phyloP scores from a whole-genome alignment of 2,113 vertebrate genomes.

The Centropus bengalensis region DNA sequence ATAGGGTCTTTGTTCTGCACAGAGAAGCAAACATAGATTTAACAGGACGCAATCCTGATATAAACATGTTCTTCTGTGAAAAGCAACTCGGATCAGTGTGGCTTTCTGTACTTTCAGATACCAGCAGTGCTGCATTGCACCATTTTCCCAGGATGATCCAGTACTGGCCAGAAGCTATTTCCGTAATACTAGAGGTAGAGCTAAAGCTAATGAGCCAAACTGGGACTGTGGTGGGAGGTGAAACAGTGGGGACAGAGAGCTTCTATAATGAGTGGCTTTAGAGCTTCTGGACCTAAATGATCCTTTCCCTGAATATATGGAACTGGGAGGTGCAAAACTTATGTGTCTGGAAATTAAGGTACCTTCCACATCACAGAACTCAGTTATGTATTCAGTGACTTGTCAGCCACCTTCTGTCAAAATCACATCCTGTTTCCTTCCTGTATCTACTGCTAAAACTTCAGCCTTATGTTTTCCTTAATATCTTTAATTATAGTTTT shows the following conservation, averaged over 20 bases:
- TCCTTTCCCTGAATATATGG: not conserved
- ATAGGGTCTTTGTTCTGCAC: not conserved
- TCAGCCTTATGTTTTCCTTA: not conserved
- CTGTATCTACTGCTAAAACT: not conserved
- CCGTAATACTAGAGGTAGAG: not conserved
- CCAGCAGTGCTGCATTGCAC: constrained; percentile 26
- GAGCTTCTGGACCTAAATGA: not conserved
- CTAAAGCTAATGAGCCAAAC: not conserved
- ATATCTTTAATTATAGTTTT: not conserved
- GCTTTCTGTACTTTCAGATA: not conserved
- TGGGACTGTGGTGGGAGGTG: not conserved
- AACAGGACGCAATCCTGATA: not conserved
- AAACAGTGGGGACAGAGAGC: not conserved
- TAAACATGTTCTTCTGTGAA: not conserved
- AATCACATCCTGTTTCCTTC: not conserved
- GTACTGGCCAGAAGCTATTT: not conserved
- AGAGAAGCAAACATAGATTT: not conserved
- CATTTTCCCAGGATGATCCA: not conserved
- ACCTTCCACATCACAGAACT: not conserved
- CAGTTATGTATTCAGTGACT: not conserved
- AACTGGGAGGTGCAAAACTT: not conserved
- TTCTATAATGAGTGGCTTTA: not conserved
- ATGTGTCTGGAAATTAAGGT: not conserved
- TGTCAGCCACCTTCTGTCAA: not conserved
- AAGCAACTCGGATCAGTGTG: not conserved